Base-by-base conservation (phyloP, 2,113 vertebrate genomes). In the Stictonetta naevosa region DNA sequence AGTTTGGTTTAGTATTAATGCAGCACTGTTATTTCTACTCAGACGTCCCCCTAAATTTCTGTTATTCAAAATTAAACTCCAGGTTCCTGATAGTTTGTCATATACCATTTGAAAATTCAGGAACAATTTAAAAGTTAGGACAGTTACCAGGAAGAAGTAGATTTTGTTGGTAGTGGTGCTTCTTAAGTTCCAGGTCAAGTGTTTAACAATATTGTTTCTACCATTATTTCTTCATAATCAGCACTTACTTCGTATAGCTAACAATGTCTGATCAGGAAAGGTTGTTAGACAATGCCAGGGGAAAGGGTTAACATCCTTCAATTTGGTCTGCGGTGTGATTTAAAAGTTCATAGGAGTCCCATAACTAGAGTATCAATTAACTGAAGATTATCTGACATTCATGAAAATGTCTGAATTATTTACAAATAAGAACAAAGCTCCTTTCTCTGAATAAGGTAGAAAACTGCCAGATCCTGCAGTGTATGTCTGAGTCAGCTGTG, bases 131-230 rank as follows among this genome's bases (percentile, higher is more conserved):
- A 66, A 88, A 25, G 38, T 38, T 86, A 77, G 86, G 38, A 31
- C 18, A 44, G 42, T 67, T 76, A 17, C n/a, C 13, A 42, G 62
- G 40, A 92, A 79, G 71, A 87, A 83, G 28, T 1, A 86, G 16
- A 16, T 6, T 90, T 73, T 67, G 21, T 6, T 44, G 21, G 0
- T 52, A 18, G 16, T n/a, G 3, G 50, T 16, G 0, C 0, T 2
- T 63, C 82, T 76, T 78, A 84, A 75, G 28, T 84, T 91, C 11
- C 0, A 3, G 14, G 16, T 34, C 60, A 84, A 23, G 21, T 48
- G 8, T 40, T 20, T 62, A 48, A 48, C 31, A 62, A 6, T 52
- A 44, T 59, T 16, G 21, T 69, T 77, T 91, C 59, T 66, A 71
- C n/a, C 12, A 15, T 33, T 40, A 21, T 29, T 80, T 44, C 10